Base-by-base conservation (phyloP, 2,888 invertebrate genomes). In the Norana najaformis region DNA sequence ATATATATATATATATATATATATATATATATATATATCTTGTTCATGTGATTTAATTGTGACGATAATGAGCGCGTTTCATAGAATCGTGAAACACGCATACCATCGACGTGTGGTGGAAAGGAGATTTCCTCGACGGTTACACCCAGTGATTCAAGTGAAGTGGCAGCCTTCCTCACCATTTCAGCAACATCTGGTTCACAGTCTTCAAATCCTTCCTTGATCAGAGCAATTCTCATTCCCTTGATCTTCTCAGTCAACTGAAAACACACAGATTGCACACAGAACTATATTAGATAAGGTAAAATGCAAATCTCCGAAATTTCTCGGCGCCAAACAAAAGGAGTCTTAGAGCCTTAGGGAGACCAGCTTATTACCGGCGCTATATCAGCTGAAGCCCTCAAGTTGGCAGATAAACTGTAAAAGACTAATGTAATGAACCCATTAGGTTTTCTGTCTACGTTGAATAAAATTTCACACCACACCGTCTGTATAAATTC, bases 161-260 rank as follows among this genome's bases (percentile, higher is more conserved):
- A 89, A 5, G 90, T 36, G 0, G 93, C 93, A 14, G 93, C 93
- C 30, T 90, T 89, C 47, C 90, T 90, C 2, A 94, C 94, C 1
- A 90, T 85, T 16, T 38, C 90, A 13, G 91, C 91, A 13, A 94
- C 93, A 37, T 93, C 93, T 13, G 89, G 89, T 47, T 93, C 93
- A 91, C 93, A 93, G 0, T 35, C 89, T 0, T 92, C 93, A 91
- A 94, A 94, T 0, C 94, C 94, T 92, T 94, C 94, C 38, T 91
- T 93, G 36, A 94, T 90, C 18, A 94, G 35, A 14, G 93, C 94
- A 14, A 94, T 90, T 91, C 92, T 93, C 89, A 93, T 92, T 4
- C 93, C 93, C 6, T 88, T 85, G 8, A 94, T 89, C 38, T 92
- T 92, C 5, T 88, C 91, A 3, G 92, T 92, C 23, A 94, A 89